phyloP scores from a whole-genome alignment of 1,140 invertebrate genomes.

The Leguminivora glycinivorella region DNA sequence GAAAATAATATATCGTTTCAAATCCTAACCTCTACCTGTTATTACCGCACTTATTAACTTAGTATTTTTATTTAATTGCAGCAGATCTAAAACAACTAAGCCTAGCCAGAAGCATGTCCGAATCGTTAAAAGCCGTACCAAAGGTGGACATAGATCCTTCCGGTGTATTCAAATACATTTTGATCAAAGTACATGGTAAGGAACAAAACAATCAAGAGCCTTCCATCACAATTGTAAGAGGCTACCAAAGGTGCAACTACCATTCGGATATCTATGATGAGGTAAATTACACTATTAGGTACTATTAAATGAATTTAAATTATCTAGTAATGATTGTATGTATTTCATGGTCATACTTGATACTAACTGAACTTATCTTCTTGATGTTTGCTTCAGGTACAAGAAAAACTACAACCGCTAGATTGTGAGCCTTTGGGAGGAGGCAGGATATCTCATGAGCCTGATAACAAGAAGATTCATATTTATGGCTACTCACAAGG shows the following conservation, averaged over 20 bases:
- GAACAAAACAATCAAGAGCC: constrained; percentile 51
- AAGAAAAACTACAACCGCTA: constrained; percentile 74
- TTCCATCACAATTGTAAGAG: constrained; percentile 86
- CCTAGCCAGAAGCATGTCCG: constrained; percentile 44
- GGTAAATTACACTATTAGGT: constrained; percentile 45
- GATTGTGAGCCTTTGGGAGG: constrained; percentile 89
- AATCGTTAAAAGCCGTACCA: constrained; percentile 71
- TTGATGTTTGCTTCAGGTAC: constrained; percentile 54
- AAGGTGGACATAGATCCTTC: constrained; percentile 89
- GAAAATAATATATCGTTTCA: not conserved
- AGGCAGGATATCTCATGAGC: constrained; percentile 89
- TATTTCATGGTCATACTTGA: no score
- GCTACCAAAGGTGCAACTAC: constrained; percentile 84
- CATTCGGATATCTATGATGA: constrained; percentile 81
- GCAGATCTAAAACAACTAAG: not conserved
- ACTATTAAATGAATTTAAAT: no score
- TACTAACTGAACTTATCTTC: no score
- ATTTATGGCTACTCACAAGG: constrained; percentile 95
- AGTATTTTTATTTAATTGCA: constrained; percentile 17
- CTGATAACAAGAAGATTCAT: constrained; percentile 85
- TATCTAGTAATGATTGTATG: no score
- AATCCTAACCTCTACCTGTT: not conserved
- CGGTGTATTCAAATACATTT: constrained; percentile 93
- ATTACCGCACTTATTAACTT: not conserved
- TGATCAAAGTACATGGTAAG: constrained; percentile 84